Evolutionary conservation across 1,140 invertebrate species (phyloP).

Genomic region (Zeugodacus cucurbitae): DNA sequence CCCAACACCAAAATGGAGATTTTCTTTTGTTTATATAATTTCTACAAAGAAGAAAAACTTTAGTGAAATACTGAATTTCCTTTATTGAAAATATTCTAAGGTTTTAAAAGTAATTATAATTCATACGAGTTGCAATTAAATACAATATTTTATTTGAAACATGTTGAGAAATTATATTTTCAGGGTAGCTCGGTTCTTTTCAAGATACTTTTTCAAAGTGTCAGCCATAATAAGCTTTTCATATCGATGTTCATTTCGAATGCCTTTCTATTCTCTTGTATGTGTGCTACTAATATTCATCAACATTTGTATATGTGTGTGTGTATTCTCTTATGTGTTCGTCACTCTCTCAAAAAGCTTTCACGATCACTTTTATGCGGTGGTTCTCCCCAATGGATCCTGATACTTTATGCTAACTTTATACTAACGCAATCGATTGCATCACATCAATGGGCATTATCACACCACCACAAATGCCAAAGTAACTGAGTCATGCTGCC

Average conservation of each 20-base stretch:
- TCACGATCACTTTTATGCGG: background rate
- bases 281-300: too few relatives aligned
- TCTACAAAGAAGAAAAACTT: too few relatives aligned
- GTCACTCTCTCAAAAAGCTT: background rate
- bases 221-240: background rate
- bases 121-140: background rate
- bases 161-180: background rate
- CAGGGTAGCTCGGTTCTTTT: background rate
- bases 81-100: too few relatives aligned
- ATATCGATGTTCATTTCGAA: background rate
- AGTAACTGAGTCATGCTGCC: slow-evolving; percentile 12
- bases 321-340: background rate
- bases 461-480: background rate
- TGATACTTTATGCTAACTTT: slow-evolving; percentile 42
- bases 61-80: too few relatives aligned
- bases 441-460: slow-evolving; percentile 39
- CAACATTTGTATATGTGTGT: background rate
- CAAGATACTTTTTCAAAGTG: background rate
- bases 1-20: too few relatives aligned
- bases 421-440: slow-evolving; percentile 46
- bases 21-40: too few relatives aligned
- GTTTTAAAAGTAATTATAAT: background rate
- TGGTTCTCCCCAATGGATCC: background rate
- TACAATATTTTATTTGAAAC: background rate
- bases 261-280: background rate